Percentiles rank a stretch among this genome's conserved stretches.
Conservation (phyloP, 1,140 invertebrate species). For the Drosophila hydei region DNA sequence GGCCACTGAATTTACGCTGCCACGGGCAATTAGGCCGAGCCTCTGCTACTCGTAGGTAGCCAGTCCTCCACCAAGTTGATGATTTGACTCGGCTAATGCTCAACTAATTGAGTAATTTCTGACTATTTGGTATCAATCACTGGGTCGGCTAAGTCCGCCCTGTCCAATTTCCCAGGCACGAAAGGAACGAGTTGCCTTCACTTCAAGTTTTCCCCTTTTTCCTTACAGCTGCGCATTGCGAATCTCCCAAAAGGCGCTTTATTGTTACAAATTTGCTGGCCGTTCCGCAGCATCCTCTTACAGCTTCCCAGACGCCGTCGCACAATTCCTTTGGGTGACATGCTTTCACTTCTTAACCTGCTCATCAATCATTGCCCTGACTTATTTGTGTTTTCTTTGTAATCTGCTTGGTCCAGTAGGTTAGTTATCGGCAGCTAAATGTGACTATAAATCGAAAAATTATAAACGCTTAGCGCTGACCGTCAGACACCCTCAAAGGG, state of each 20-base stretch:
- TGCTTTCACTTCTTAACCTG: slow-evolving; percentile 65
- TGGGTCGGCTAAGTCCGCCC: slow-evolving; percentile 21
- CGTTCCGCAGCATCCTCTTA: slow-evolving; percentile 57
- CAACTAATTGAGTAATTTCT: slow-evolving; percentile 80
- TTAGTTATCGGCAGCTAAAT: slow-evolving; percentile 65
- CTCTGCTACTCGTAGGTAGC: slow-evolving; percentile 17
- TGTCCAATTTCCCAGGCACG: not conserved
- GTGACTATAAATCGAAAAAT: slow-evolving; percentile 82
- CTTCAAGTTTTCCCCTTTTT: slow-evolving; percentile 32
- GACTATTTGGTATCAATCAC: slow-evolving; percentile 73
- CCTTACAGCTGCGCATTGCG: slow-evolving; percentile 61
- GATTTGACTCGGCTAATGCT: slow-evolving; percentile 66
- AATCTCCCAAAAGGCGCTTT: slow-evolving; percentile 76
- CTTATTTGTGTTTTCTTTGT: slow-evolving; percentile 52
- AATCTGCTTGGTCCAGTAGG: slow-evolving; percentile 39
- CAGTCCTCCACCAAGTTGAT: not conserved
- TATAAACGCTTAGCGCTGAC: slow-evolving; percentile 77
- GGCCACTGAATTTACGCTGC: slow-evolving; percentile 46
- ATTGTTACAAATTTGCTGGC: slow-evolving; percentile 75
- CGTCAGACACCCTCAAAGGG: slow-evolving; percentile 39
- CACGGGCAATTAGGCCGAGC: slow-evolving; percentile 26
- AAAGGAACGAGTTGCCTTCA: slow-evolving; percentile 51
- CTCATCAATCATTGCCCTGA: slow-evolving; percentile 74
- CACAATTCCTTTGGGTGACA: slow-evolving; percentile 70
- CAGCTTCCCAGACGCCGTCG: slow-evolving; percentile 35